Evolutionary conservation across 2,888 invertebrate genomes (phyloP).

Genomic region (Nemotelus pantherinus): DNA sequence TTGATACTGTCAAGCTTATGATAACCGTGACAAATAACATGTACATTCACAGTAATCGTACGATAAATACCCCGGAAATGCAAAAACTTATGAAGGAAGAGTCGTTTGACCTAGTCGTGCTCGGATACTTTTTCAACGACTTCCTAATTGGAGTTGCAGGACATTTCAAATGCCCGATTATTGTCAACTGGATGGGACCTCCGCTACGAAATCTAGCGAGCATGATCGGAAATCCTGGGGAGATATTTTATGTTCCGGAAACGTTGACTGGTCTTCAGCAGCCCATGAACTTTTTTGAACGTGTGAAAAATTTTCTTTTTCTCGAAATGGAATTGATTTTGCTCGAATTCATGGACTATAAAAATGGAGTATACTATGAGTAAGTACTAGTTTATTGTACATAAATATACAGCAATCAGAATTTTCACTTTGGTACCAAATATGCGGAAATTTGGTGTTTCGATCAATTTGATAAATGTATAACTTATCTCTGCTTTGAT

Average conservation of each 20-base stretch:
- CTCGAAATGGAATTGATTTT: not conserved
- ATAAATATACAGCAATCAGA: no score
- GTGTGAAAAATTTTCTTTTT: slow-evolving; percentile 29
- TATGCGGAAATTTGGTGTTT: no score
- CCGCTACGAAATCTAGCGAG: not conserved
- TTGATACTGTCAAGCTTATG: not conserved
- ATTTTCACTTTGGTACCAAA: no score
- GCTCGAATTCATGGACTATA: not conserved
- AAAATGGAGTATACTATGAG: not conserved
- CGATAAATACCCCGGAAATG: slow-evolving; percentile 23
- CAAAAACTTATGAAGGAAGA: slow-evolving; percentile 41
- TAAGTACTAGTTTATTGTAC: not conserved
- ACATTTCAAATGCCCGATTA: slow-evolving; percentile 49
- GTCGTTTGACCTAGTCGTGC: slow-evolving; percentile 45
- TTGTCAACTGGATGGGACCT: slow-evolving; percentile 27
- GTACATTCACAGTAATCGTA: not conserved
- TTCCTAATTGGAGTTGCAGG: slow-evolving; percentile 47
- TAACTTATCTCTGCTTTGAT: no score
- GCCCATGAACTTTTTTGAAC: slow-evolving; percentile 33
- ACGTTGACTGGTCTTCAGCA: not conserved
- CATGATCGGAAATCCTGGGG: slow-evolving; percentile 32
- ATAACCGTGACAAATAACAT: not conserved
- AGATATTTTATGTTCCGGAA: slow-evolving; percentile 32
- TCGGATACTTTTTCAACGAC: slow-evolving; percentile 42
- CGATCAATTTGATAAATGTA: no score